Conservation (phyloP, 37 sponge, comb jelly and placozoan genomes). For the Cliona cf. orientalis region DNA sequence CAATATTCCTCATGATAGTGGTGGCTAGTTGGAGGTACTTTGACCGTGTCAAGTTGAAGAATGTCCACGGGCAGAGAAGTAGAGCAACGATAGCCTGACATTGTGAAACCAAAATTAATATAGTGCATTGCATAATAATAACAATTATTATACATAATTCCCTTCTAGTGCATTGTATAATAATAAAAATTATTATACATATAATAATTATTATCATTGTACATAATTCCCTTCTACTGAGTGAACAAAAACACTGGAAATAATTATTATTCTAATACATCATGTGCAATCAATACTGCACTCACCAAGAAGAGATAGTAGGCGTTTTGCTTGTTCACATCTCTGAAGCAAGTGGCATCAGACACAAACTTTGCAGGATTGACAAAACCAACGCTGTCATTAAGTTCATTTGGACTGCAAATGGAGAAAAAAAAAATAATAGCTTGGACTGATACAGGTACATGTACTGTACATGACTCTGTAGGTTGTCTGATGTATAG, state of each 20-base stretch:
- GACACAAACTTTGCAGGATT: background rate
- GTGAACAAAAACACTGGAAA: background rate
- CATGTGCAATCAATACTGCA: too few species aligned
- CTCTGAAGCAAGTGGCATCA: constrained; percentile 1
- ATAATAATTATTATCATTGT: background rate
- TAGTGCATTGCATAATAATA: background rate
- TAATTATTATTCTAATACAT: background rate
- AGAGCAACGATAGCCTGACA: constrained; percentile 67
- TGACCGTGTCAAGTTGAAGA: constrained; percentile 92
- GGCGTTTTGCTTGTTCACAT: constrained; percentile 3
- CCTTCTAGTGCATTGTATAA: background rate
- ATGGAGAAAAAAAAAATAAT: too few species aligned
- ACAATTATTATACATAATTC: background rate
- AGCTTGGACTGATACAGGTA: too few species aligned
- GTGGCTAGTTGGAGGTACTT: constrained; percentile 91
- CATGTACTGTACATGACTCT: too few species aligned
- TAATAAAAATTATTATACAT: background rate
- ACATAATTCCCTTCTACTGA: background rate
- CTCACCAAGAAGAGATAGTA: constrained; percentile 80
- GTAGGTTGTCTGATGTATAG: too few species aligned
- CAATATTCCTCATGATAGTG: constrained; percentile 82
- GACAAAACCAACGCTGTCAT: too few species aligned
- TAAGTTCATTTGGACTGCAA: too few species aligned
- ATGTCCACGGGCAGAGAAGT: constrained; percentile 85
- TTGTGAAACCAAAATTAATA: too few species aligned